Base-by-base conservation (phyloP, 1,140 invertebrate genomes). In the Acromyrmex heyeri region DNA sequence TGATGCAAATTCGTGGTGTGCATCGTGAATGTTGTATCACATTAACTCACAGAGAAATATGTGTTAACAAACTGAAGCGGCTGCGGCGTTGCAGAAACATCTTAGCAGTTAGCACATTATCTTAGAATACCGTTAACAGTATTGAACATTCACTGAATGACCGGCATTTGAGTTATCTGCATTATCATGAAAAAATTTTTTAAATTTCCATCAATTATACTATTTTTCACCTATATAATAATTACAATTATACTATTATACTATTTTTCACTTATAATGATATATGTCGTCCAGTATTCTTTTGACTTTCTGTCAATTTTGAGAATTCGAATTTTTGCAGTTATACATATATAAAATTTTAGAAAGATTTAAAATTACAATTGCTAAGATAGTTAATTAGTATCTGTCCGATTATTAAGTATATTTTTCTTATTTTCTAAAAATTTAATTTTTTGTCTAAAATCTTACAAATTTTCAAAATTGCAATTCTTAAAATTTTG, bases 1-100 rank as follows among this genome's bases (percentile, higher is more conserved):
- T 81, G 76, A 85, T 93, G 85, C 67, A 93, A 44, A 83, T 16
- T 82, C 67, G 57, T 93, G 92, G 92, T 62, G 85, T 92, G 90
- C 93, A 93, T 94, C 10, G 16, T 90, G 53, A 44, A 73, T n/a
- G 7, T 27, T 72, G 64, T 85, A 87, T 69, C 64, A 27, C 21
- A 57, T n/a, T 88, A 64, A 61, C 48, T 50, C 16, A 67, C 78
- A 67, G 24, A 92, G 76, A 89, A 76, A 86, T 86, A 85, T 8
- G 27, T 50, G 38, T 73, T 69, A 90, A 65, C 53, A 81, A 89
- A 88, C 1, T 88, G 86, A 72, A 62, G 61, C n/a, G 53, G 21
- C 1, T 30, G 64, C 79, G 3, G 16, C n/a, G 61, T 62, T 65
- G 59, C 59, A 44, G 2, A 53, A 55, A 69, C 64, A 87, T 87